Evolutionary conservation across 2,113 vertebrate genomes (phyloP), one percentile per base, ranked within the genome.

Genomic region (Odontesthes bonariensis): DNA sequence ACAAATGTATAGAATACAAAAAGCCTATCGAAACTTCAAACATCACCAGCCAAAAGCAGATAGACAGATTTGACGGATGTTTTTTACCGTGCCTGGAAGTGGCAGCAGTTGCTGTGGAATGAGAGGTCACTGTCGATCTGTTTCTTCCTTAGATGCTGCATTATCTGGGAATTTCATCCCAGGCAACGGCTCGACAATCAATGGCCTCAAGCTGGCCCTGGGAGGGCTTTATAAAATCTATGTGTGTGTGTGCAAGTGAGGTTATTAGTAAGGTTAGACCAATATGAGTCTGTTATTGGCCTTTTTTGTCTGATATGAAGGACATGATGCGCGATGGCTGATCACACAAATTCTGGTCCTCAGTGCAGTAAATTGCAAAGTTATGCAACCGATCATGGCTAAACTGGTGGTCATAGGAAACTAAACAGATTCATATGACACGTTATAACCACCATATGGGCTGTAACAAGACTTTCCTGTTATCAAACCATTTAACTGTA

Each of bases 81-180:
- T 4, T 35, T 4, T 8, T 35, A 5, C 35, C 8, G 35, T 35
- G 35, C 35, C 8, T 35, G 35, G 35, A 35, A 8, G 35, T 35
- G 8, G 35, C 35, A 35, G 35, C 35, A 35, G 54, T 32, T 35
- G 80, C 51, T 20, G 22, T 47, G 11, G 61, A 59, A 63, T 10
- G 42, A 79, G 63, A 69, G 71, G 78, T 84, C 74, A 65, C 53
- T 58, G 14, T 73, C 65, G 67, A 67, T 84, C 60, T 66, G 59
- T 58, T 55, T 55, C 58, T 72, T 69, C 58, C 61, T 73, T 63
- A 57, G 63, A 53, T 2, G 9, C 49, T 58, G 68, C 63, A 65
- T 78, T 75, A 82, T 75, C 78, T 75, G 38, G 40, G 53, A 78
- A 78, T 73, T 62, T 72, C 74, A 65, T 73, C 65, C 74, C 56